Evolutionary conservation across 2,888 invertebrate species (phyloP).

Genomic region (Conops quadrifasciatus): DNA sequence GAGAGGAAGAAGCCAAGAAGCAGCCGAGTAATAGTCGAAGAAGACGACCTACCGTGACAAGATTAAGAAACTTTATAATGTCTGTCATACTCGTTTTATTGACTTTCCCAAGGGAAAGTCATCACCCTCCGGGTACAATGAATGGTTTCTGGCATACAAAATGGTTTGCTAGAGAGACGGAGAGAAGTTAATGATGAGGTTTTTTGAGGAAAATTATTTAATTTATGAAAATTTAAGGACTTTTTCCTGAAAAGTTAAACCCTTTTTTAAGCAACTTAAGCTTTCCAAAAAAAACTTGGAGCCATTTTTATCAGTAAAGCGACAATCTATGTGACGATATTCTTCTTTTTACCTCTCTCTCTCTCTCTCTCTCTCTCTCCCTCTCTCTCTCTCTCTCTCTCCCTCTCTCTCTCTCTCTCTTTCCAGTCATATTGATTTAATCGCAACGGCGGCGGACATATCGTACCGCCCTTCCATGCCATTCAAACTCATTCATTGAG

Average conservation of each 20-base stretch:
- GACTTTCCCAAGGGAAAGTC: neutral
- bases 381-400: constrained; percentile 17
- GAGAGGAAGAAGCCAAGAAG: neutral
- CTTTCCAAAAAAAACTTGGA: too few relatives aligned
- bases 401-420: constrained; percentile 19
- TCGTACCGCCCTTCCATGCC: neutral
- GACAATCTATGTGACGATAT: too few relatives aligned
- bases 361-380: constrained; percentile 20
- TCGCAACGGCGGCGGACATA: too few relatives aligned
- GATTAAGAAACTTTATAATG: neutral
- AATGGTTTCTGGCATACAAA: too few relatives aligned
- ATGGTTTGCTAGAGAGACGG: too few relatives aligned
- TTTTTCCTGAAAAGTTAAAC: constrained; percentile 8
- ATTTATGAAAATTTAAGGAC: too few relatives aligned
- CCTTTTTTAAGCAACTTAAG: neutral
- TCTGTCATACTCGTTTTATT: neutral
- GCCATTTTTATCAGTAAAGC: too few relatives aligned
- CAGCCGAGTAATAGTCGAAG: too few relatives aligned
- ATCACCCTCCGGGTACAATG: neutral
- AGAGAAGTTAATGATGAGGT: too few relatives aligned
- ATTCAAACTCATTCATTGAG: constrained; percentile 43
- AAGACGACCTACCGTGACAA: neutral
- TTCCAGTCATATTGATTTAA: constrained; percentile 19
- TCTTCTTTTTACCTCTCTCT: too few relatives aligned
- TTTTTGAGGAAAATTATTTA: too few relatives aligned